Evolutionary conservation across 2,888 invertebrate genomes (phyloP).

Genomic region (Vesta saturnalis): DNA sequence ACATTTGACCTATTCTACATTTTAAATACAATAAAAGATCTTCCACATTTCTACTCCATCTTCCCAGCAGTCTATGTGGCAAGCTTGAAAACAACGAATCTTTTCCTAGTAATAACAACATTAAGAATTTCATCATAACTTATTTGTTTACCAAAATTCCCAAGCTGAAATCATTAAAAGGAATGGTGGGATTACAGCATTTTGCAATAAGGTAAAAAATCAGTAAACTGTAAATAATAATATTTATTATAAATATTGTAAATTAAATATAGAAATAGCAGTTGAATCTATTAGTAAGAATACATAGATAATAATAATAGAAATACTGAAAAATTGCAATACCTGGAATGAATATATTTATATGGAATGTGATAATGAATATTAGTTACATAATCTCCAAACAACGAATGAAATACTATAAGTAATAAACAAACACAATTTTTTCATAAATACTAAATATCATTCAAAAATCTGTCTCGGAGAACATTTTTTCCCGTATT

Average conservation of each 20-base stretch:
- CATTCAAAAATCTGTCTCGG: conserved; percentile 27
- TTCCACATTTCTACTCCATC: no score
- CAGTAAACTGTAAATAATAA: conserved; percentile 24
- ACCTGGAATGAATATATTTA: conserved; percentile 18
- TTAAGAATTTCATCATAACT: no score
- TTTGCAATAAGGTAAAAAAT: no score
- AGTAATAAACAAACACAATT: neutral
- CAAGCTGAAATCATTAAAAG: no score
- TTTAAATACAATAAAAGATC: no score
- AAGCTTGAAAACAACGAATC: no score
- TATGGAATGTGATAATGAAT: conserved; percentile 26
- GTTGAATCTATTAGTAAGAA: conserved; percentile 28
- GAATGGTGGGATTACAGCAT: no score
- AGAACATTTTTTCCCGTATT: conserved; percentile 2
- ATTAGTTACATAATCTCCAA: neutral
- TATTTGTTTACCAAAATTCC: no score
- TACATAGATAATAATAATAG: conserved; percentile 27
- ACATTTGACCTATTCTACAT: no score
- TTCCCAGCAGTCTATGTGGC: no score
- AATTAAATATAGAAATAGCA: conserved; percentile 34
- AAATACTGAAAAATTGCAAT: conserved; percentile 30
- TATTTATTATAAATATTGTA: conserved; percentile 37
- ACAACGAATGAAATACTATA: neutral
- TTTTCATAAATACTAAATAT: conserved; percentile 9
- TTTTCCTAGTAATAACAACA: no score